These are phyloP conservation scores for Pyralis farinalis DNA, from an alignment of 2,888 invertebrate genomes.

Conservation along the genomic window DNA sequence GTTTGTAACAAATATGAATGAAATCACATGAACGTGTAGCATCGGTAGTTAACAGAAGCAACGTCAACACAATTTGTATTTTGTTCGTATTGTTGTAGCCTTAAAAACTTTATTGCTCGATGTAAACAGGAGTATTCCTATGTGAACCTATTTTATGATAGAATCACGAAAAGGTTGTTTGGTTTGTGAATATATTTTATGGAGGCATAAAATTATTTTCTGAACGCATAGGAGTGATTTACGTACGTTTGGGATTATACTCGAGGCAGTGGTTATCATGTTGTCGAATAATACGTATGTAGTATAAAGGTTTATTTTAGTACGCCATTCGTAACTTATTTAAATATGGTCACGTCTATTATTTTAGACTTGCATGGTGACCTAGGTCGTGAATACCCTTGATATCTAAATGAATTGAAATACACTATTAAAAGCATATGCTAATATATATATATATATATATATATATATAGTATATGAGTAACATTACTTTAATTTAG, in stretches of 20 bases:
- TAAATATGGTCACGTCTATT: too few relatives aligned
- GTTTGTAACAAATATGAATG: slow-evolving; percentile 2
- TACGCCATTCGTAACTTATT: too few relatives aligned
- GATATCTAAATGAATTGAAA: too few relatives aligned
- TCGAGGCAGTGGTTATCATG: too few relatives aligned
- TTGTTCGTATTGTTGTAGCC: background rate
- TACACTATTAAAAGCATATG: too few relatives aligned
- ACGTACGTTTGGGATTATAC: background rate
- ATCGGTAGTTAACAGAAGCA: background rate
- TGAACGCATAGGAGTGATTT: slow-evolving; percentile 5
- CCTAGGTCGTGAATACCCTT: slow-evolving; percentile 30
- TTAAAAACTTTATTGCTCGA: background rate
- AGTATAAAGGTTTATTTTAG: background rate
- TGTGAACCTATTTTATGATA: background rate
- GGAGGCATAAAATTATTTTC: background rate
- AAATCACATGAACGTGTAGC: slow-evolving; percentile 2
- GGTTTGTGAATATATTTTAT: background rate
- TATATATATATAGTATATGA: too few relatives aligned
- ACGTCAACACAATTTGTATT: background rate
- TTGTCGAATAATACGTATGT: background rate
- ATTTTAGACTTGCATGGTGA: slow-evolving; percentile 35
- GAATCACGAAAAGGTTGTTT: too few relatives aligned
- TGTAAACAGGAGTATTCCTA: background rate
- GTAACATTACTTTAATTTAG: too few relatives aligned
- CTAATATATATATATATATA: too few relatives aligned